Conservation (phyloP, 2,797 vertebrate species). For the Macroramphosus scolopax region DNA sequence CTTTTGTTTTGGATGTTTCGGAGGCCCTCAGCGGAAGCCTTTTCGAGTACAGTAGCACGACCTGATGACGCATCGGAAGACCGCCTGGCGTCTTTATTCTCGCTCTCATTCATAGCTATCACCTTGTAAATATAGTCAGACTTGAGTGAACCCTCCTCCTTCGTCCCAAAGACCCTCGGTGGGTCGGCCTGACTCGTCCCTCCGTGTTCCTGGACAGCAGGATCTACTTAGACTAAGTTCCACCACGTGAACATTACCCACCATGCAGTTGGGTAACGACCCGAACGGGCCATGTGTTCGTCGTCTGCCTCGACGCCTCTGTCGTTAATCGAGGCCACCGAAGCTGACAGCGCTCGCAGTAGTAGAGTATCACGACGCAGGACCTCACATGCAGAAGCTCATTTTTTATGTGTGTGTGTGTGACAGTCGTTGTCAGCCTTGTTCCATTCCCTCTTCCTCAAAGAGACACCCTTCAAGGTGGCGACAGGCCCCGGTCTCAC, state of each 20-base stretch:
- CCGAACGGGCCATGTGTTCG: conserved; percentile 43
- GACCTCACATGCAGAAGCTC: conserved; percentile 14
- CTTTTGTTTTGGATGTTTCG: conserved; percentile 25
- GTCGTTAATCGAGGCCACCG: conserved; percentile 51
- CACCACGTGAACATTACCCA: no score
- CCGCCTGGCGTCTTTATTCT: no score
- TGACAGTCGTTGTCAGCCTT: conserved; percentile 37
- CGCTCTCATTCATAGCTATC: no score
- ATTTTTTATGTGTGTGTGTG: conserved; percentile 11
- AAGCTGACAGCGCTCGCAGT: conserved; percentile 35
- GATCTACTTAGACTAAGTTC: no score
- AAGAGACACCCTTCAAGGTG: conserved; percentile 50
- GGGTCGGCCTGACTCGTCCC: no score
- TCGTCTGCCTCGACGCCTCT: conserved; percentile 40
- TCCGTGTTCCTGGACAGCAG: no score
- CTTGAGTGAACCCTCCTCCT: no score
- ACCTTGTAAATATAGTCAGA: no score
- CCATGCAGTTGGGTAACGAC: conserved; percentile 39
- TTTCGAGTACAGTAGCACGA: no score
- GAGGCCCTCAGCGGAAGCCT: conserved; percentile 5
- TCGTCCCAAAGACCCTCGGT: no score
- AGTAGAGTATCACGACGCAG: conserved; percentile 2
- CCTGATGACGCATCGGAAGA: no score
- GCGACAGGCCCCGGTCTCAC: conserved; percentile 44
- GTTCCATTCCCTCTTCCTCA: conserved; percentile 24